Percentiles rank a stretch among this genome's conserved stretches.
These are phyloP conservation scores for Trypoxylus dichotomus DNA, from an alignment of 1,140 invertebrate species.

Conservation along the genomic window DNA sequence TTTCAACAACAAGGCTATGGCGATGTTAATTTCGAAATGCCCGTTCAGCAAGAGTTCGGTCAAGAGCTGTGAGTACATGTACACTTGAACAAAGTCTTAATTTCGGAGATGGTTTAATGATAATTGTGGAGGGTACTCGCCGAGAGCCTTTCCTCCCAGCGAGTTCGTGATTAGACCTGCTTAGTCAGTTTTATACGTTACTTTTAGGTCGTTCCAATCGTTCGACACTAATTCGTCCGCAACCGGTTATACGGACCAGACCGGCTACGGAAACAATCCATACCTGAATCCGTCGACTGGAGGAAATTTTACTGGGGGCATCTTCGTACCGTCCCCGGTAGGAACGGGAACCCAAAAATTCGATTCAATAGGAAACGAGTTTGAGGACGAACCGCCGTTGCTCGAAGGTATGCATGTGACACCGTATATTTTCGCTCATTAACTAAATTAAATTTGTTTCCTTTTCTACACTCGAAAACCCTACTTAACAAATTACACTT, in stretches of 20 bases:
- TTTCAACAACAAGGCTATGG: conserved; percentile 34
- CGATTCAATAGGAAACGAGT: conserved; percentile 27
- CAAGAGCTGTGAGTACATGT: conserved; percentile 40
- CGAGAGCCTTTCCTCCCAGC: neutral
- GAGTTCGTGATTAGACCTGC: conserved; percentile 14
- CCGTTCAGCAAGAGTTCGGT: conserved; percentile 42
- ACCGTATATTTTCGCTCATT: conserved; percentile 22
- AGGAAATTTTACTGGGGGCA: conserved; percentile 22
- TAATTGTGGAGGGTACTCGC: conserved; percentile 2
- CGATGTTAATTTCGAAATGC: conserved; percentile 42
- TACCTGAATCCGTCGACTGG: conserved; percentile 35
- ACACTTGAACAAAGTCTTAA: conserved; percentile 6
- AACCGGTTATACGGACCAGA: conserved; percentile 23
- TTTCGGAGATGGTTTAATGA: conserved; percentile 22
- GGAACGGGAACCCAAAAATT: conserved; percentile 20
- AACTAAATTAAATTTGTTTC: conserved; percentile 25
- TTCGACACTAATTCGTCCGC: conserved; percentile 29
- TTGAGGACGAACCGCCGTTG: conserved; percentile 39
- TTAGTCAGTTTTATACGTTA: conserved; percentile 19
- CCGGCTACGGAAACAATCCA: conserved; percentile 37
- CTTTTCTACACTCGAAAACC: conserved; percentile 5
- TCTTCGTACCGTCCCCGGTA: conserved; percentile 8
- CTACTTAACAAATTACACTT: conserved; percentile 18
- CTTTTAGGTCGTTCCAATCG: conserved; percentile 39
- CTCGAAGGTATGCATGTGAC: conserved; percentile 36